Evolutionary conservation across 2,888 invertebrate species (phyloP), one percentile per base, ranked within the genome.

Genomic region (Dysmachus trigonus): DNA sequence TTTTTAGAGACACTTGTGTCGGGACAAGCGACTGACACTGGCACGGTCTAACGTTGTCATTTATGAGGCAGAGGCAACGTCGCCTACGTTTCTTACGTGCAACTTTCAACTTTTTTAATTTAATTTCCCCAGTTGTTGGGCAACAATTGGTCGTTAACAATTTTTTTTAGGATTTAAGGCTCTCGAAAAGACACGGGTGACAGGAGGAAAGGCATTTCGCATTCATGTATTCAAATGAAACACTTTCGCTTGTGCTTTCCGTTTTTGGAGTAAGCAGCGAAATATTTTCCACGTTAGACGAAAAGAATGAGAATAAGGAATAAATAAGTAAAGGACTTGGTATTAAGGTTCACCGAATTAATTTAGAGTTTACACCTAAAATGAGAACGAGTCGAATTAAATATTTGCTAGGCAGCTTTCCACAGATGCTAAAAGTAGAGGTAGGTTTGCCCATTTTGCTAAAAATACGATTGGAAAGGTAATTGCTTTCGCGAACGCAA

Each of bases 1-100:
- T 81, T 81, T 81, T 81, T 47, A n/a, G 51, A 31, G 79, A 81
- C 47, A 76, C 38, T 76, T 76, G 76, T 76, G 38, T n/a, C 18
- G 35, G 41, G 76, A 76, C 76, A 76, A 38, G 22, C 35, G n/a
- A 76, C n/a, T 35, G 38, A 35, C 38, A 18, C 38, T 35, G 31
- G 15, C 71, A 27, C 4, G 31, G 71, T 72, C 15, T 31, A 13
- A 13, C 30, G 31, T 72, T 72, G 71, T 18, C 71, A n/a, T 47
- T 72, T 15, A 22, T 62, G 8, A 0, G 13, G 2, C 71, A 8
- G 27, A 72, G 71, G 10, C 31, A 5, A 72, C 71, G 71, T 27
- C 30, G 71, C 13, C 47, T 47, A 47, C 47, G 47, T 47, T 47
- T 47, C 47, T n/a, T 47, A 47, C 47, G 7, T 47, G 18, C 15